phyloP scores from a whole-genome alignment of 2,113 vertebrate genomes.

The Oxyura jamaicensis region DNA sequence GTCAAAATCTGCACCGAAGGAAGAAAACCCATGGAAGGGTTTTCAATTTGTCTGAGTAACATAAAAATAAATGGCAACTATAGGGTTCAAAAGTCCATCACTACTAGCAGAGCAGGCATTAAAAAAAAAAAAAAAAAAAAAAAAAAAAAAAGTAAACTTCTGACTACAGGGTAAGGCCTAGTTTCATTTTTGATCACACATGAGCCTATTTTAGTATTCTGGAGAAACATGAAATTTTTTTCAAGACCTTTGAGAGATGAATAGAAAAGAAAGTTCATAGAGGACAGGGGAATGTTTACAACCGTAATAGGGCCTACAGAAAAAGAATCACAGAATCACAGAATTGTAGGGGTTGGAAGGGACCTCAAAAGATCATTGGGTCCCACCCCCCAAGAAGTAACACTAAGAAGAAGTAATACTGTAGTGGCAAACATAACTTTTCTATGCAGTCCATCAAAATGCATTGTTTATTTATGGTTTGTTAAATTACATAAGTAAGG shows the following conservation, averaged over 20 bases:
- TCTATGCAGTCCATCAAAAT: neutral
- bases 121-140: neutral
- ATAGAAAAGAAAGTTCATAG: neutral
- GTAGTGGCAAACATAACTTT: neutral
- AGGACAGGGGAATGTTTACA: neutral
- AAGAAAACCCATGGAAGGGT: neutral
- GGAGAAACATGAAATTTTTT: neutral
- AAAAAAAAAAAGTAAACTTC: neutral
- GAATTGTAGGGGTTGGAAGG: too few relatives aligned
- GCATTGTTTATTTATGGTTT: neutral
- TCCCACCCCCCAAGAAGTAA: too few relatives aligned
- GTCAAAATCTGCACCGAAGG: neutral
- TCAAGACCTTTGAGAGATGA: constrained; percentile 3
- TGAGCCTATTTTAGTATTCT: neutral
- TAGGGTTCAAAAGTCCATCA: neutral
- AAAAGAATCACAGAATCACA: neutral
- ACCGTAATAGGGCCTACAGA: neutral
- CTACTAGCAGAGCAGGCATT: neutral
- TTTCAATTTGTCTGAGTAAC: neutral
- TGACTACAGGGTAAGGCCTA: neutral
- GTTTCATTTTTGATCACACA: neutral
- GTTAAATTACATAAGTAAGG: neutral
- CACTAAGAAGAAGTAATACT: neutral
- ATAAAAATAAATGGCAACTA: neutral
- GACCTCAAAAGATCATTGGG: too few relatives aligned